Conservation (phyloP, 2,113 vertebrate genomes). For the Synchiropus splendidus region DNA sequence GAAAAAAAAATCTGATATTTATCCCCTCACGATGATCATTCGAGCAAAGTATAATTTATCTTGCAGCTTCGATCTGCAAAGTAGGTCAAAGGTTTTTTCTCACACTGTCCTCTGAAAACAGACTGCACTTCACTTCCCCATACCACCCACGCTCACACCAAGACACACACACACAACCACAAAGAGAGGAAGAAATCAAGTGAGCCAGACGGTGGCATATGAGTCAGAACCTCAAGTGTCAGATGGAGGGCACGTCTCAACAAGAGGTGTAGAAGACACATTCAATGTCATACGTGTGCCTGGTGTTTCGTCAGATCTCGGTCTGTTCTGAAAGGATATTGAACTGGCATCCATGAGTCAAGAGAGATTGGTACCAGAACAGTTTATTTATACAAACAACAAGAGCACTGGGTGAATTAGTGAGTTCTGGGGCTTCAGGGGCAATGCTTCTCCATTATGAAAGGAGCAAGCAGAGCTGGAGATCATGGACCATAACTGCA, state of each 20-base stretch:
- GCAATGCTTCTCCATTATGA: no score
- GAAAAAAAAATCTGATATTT: no score
- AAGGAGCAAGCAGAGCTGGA: no score
- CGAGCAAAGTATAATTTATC: background rate
- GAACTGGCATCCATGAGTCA: no score
- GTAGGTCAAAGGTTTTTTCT: constrained; percentile 27
- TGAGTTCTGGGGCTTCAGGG: no score
- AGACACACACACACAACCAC: constrained; percentile 5
- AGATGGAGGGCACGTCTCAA: constrained; percentile 44
- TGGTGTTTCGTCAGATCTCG: background rate
- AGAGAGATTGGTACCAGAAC: no score
- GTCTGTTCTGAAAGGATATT: no score
- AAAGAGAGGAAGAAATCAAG: background rate
- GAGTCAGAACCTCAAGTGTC: constrained; percentile 59
- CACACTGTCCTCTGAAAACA: constrained; percentile 19
- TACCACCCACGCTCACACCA: constrained; percentile 7
- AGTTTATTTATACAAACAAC: no score
- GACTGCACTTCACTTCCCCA: background rate
- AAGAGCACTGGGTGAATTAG: no score
- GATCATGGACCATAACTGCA: no score
- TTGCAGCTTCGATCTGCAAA: constrained; percentile 1
- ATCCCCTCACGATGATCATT: no score
- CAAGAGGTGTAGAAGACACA: constrained; percentile 40
- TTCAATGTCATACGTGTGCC: no score
- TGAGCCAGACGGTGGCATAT: constrained; percentile 17